Conservation (phyloP, 2,797 vertebrate species). For the Characodon lateralis region DNA sequence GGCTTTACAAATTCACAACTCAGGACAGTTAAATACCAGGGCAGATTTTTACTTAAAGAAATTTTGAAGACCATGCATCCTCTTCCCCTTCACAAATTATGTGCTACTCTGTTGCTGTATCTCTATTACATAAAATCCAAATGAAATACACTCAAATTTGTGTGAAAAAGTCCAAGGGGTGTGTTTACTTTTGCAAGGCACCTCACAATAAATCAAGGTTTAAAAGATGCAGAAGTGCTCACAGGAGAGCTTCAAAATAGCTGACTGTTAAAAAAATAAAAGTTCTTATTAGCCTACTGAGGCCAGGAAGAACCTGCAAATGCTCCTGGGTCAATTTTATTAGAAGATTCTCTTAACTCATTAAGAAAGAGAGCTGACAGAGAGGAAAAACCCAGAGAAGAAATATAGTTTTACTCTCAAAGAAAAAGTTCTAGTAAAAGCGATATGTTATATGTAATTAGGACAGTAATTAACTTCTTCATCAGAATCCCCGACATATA, state of each 20-base stretch:
- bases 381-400: conserved; percentile 23
- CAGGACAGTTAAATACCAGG: too few relatives aligned
- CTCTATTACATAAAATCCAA: not conserved
- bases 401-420: conserved; percentile 28
- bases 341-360: conserved; percentile 37
- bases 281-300: conserved; percentile 22
- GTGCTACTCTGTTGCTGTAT: not conserved
- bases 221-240: conserved; percentile 20
- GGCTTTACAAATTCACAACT: not conserved
- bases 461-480: not conserved
- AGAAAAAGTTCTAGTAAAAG: conserved; percentile 3
- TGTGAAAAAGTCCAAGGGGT: not conserved
- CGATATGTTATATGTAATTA: not conserved
- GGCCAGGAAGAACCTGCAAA: conserved; percentile 31
- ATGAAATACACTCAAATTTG: not conserved
- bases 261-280: conserved; percentile 8
- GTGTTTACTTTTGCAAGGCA: not conserved
- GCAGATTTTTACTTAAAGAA: too few relatives aligned
- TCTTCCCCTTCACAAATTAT: not conserved
- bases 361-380: conserved; percentile 32
- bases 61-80: not conserved
- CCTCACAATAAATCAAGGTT: conserved; percentile 7
- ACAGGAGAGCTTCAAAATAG: conserved; percentile 1
- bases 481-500: not conserved
- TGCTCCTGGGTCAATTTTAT: conserved; percentile 23